A percentile compares a stretch with the other conserved stretches of the same genome.
These are phyloP conservation scores for Gadopsis bispinosus DNA, from an alignment of 2,797 vertebrate genomes.

Conservation along the genomic window DNA sequence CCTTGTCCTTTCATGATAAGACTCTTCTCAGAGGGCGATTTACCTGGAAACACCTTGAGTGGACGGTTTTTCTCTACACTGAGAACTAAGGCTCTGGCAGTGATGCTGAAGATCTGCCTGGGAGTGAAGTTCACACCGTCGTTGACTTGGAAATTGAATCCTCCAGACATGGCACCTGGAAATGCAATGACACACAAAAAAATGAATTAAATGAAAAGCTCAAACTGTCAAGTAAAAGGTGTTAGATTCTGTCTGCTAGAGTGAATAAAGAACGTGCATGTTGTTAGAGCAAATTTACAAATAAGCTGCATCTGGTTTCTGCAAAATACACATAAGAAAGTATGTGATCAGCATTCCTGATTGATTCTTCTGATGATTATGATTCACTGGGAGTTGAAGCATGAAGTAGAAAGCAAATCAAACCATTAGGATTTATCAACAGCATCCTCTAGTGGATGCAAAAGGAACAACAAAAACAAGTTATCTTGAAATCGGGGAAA, in stretches of 20 bases:
- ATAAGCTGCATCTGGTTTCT: not conserved
- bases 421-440: constrained; percentile 16
- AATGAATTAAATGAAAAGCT: not conserved
- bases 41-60: constrained; percentile 88
- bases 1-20: not conserved
- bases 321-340: constrained; percentile 19
- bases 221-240: not conserved
- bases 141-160: constrained; percentile 94
- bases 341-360: constrained; percentile 10
- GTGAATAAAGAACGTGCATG: not conserved
- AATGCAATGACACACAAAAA: not conserved
- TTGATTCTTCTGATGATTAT: not conserved
- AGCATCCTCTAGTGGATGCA: constrained; percentile 46
- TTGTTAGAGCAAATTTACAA: constrained; percentile 3
- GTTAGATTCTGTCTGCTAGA: not conserved
- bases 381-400: not conserved
- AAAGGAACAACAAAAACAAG: constrained; percentile 35
- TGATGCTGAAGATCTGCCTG: constrained; percentile 92
- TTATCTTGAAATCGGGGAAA: not conserved
- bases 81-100: constrained; percentile 85
- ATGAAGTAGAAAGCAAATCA: constrained; percentile 1
- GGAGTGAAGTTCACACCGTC: constrained; percentile 92
- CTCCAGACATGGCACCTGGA: constrained; percentile 90
- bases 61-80: constrained; percentile 87
- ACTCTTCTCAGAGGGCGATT: constrained; percentile 17